A percentile compares a stretch with the other conserved stretches of the same genome.
phyloP scores from a whole-genome alignment of 2,113 vertebrate genomes.

The Scomber scombrus region DNA sequence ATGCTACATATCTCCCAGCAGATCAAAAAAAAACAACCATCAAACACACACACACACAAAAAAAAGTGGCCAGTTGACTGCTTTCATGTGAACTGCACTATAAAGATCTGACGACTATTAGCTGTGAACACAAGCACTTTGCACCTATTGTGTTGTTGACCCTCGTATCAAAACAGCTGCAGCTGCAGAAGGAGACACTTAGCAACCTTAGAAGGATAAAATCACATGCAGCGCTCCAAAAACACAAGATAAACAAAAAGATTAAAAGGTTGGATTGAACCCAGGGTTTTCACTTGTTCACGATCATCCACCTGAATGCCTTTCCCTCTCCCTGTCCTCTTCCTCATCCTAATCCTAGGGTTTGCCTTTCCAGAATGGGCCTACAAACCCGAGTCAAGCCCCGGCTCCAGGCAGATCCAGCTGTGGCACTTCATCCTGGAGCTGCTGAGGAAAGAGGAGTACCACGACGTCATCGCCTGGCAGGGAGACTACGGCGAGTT shows the following conservation, averaged over 20 bases:
- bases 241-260: not conserved
- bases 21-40: not conserved
- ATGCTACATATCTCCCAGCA: not conserved
- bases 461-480: slow-evolving; percentile 94
- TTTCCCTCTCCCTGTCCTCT: not conserved
- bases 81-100: not conserved
- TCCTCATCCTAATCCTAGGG: slow-evolving; percentile 75
- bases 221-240: not conserved
- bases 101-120: not conserved
- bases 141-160: slow-evolving; percentile 4
- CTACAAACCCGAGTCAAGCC: slow-evolving; percentile 93
- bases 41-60: no score
- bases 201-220: not conserved
- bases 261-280: not conserved
- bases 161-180: not conserved
- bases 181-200: not conserved
- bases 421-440: slow-evolving; percentile 96
- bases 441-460: slow-evolving; percentile 91
- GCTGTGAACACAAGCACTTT: slow-evolving; percentile 22
- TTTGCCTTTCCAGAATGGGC: slow-evolving; percentile 95
- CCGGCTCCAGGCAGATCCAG: slow-evolving; percentile 93
- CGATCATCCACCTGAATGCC: not conserved
- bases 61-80: no score
- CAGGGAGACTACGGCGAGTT: slow-evolving; percentile 95
- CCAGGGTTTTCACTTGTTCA: not conserved